A percentile compares a stretch with the other conserved stretches of the same genome.
Conservation (phyloP, 1,140 invertebrate species). For the Papilio helenus region DNA sequence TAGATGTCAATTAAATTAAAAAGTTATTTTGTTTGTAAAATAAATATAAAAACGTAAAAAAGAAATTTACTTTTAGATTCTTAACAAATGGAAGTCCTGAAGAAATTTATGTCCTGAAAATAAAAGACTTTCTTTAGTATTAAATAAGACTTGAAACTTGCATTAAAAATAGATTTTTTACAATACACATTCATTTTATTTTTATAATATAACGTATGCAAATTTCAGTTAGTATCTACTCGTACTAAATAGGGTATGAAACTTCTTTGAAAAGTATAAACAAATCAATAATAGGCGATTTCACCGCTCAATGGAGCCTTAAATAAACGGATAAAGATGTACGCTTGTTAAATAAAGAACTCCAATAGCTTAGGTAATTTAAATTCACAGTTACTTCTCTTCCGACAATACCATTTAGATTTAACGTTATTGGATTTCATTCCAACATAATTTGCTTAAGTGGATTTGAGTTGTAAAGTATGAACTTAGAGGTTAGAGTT, state of each 20-base stretch:
- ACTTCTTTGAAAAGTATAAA: not conserved
- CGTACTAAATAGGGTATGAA: not conserved
- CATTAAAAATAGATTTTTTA: too few relatives aligned
- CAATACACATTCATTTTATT: too few relatives aligned
- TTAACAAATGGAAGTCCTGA: too few relatives aligned
- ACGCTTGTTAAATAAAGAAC: slow-evolving; percentile 27
- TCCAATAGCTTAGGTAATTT: slow-evolving; percentile 22
- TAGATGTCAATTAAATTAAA: not conserved
- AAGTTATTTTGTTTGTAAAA: too few relatives aligned
- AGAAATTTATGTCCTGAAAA: too few relatives aligned
- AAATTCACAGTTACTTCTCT: slow-evolving; percentile 21
- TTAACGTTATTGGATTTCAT: slow-evolving; percentile 21
- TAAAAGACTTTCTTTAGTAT: too few relatives aligned
- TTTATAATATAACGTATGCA: too few relatives aligned
- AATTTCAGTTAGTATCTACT: too few relatives aligned
- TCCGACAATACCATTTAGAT: slow-evolving; percentile 16
- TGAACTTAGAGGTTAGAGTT: not conserved
- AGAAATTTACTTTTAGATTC: too few relatives aligned
- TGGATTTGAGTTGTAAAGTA: not conserved
- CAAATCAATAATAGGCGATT: not conserved
- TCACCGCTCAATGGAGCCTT: slow-evolving; percentile 6
- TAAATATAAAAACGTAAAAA: too few relatives aligned
- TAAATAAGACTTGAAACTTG: too few relatives aligned
- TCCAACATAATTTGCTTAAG: slow-evolving; percentile 19
- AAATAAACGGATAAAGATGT: slow-evolving; percentile 22